A percentile compares a stretch with the other conserved stretches of the same genome.
Evolutionary conservation across 1,140 invertebrate genomes (phyloP).

Genomic region (Homarus americanus): DNA sequence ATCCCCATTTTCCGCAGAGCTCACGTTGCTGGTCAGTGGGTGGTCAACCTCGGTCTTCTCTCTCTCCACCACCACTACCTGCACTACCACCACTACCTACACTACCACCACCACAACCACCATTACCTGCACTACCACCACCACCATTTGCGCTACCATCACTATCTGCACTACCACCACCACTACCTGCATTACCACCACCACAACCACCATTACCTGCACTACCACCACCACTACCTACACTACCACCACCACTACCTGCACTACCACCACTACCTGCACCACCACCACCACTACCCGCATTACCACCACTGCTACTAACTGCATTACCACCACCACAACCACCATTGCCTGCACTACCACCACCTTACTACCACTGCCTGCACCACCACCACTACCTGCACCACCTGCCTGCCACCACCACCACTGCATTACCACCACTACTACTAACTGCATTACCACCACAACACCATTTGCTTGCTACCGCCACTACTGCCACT

Average conservation of each 20-base stretch:
- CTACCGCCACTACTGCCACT: not conserved
- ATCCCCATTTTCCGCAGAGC: not conserved
- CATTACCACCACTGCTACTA: not conserved
- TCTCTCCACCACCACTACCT: not conserved
- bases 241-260: not conserved
- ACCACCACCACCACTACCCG: not conserved
- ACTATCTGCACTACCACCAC: not conserved
- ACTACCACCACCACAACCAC: not conserved
- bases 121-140: not conserved
- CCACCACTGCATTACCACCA: too few relatives aligned
- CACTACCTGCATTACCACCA: not conserved
- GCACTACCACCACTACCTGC: not conserved
- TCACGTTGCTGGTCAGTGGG: not conserved
- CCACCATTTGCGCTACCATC: not conserved
- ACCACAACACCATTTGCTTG: not conserved
- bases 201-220: not conserved
- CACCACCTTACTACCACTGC: not conserved
- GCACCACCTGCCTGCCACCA: not conserved
- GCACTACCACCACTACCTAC: not conserved
- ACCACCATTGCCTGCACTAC: not conserved
- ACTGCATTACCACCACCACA: not conserved
- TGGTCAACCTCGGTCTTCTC: not conserved
- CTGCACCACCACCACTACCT: not conserved
- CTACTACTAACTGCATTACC: not conserved
- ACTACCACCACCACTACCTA: not conserved